Evolutionary conservation across 2,113 vertebrate species (phyloP).

Genomic region (Mirounga angustirostris): DNA sequence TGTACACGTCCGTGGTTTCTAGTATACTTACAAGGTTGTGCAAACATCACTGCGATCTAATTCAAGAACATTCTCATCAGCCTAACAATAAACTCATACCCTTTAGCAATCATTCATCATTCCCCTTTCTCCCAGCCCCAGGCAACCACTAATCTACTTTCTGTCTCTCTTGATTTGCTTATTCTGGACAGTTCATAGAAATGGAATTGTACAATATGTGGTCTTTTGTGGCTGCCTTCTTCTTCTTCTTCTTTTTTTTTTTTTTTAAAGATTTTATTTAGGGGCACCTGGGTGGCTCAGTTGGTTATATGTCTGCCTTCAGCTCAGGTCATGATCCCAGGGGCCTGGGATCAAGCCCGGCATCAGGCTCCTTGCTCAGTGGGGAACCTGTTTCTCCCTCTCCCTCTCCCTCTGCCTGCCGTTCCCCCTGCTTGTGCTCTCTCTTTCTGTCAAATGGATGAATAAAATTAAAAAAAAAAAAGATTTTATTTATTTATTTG

Average conservation of each 20-base stretch:
- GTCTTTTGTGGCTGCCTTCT: background rate
- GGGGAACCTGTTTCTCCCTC: no score
- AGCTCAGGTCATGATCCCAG: no score
- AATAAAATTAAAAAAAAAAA: no score
- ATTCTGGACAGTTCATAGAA: background rate
- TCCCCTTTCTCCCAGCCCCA: background rate
- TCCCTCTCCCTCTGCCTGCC: no score
- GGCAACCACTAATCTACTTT: background rate
- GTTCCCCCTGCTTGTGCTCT: no score
- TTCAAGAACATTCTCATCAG: constrained; percentile 7
- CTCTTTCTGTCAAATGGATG: no score
- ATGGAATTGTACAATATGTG: background rate
- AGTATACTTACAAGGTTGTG: background rate
- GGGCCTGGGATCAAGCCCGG: no score
- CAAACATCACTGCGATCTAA: constrained; percentile 5
- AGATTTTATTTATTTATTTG: no score
- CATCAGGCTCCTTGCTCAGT: no score
- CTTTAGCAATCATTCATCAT: background rate
- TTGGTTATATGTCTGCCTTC: no score
- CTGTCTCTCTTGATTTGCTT: background rate
- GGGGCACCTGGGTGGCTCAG: no score
- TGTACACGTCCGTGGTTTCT: background rate
- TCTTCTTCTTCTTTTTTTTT: background rate
- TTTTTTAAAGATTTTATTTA: no score
- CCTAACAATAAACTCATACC: background rate